Conservation (phyloP, 1,140 invertebrate species). For the Archivesica marissinica region DNA sequence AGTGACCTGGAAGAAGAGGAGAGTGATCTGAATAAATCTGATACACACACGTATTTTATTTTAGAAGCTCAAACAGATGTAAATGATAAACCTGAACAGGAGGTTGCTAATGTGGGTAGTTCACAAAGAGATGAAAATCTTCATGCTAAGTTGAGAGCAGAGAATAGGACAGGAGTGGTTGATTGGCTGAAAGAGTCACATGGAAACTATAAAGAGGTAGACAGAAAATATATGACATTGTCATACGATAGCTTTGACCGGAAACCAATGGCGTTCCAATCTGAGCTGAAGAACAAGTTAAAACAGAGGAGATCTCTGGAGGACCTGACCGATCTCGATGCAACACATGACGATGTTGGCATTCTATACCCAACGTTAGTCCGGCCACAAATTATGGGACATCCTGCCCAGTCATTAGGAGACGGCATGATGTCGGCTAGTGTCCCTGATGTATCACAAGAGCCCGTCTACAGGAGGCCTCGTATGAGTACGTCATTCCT, state of each 20-base stretch:
- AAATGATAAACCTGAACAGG: not conserved
- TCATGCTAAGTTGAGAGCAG: not conserved
- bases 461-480: slow-evolving; percentile 41
- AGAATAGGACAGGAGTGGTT: not conserved
- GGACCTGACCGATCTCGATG: slow-evolving; percentile 36
- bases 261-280: slow-evolving; percentile 1
- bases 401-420: not conserved
- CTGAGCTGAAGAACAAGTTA: slow-evolving; percentile 50
- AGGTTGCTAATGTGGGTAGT: not conserved
- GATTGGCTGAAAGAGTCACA: not conserved
- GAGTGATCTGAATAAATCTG: slow-evolving; percentile 19
- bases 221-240: slow-evolving; percentile 42
- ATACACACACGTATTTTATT: slow-evolving; percentile 48
- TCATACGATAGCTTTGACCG: not conserved
- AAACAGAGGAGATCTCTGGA: slow-evolving; percentile 37
- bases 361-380: slow-evolving; percentile 47
- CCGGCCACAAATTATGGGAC: not conserved
- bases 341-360: not conserved
- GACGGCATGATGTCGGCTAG: not conserved
- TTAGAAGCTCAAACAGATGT: slow-evolving; percentile 18
- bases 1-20: not conserved
- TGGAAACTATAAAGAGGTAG: not conserved
- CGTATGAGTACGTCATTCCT: slow-evolving; percentile 20
- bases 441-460: slow-evolving; percentile 3
- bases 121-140: not conserved